Conservation (phyloP, 2,113 vertebrate genomes). For the Osmerus mordax region DNA sequence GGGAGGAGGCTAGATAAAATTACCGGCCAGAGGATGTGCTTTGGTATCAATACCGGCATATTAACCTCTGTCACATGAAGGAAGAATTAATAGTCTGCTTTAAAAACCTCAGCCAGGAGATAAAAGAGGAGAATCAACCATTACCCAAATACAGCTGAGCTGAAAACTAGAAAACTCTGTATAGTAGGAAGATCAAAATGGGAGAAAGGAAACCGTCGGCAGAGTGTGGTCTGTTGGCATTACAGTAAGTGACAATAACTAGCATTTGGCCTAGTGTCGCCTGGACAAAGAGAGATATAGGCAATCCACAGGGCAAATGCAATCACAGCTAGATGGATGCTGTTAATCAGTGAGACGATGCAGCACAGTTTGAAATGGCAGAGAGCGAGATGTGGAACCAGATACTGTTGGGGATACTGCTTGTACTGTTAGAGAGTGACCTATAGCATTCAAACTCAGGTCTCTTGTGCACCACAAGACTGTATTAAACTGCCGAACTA, state of each 20-base stretch:
- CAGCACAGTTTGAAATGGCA: constrained; percentile 37
- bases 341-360: constrained; percentile 48
- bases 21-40: constrained; percentile 44
- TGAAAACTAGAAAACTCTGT: constrained; percentile 22
- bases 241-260: constrained; percentile 39
- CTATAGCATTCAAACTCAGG: neutral
- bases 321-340: constrained; percentile 59
- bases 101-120: constrained; percentile 16
- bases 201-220: constrained; percentile 6
- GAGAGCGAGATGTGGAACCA: constrained; percentile 37
- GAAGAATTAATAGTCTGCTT: constrained; percentile 28
- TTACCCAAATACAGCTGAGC: constrained; percentile 22
- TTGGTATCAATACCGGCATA: constrained; percentile 36
- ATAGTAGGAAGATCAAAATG: neutral
- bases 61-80: constrained; percentile 48
- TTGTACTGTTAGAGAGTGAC: neutral
- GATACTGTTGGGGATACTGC: neutral
- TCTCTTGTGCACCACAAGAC: neutral
- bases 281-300: constrained; percentile 55
- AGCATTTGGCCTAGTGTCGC: constrained; percentile 23
- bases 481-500: neutral
- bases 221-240: constrained; percentile 18
- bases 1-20: constrained; percentile 39
- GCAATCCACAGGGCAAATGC: constrained; percentile 59
- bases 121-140: constrained; percentile 27